These are phyloP conservation scores for Galagoides demidoff DNA, from an alignment of 2,797 vertebrate genomes.

Conservation along the genomic window DNA sequence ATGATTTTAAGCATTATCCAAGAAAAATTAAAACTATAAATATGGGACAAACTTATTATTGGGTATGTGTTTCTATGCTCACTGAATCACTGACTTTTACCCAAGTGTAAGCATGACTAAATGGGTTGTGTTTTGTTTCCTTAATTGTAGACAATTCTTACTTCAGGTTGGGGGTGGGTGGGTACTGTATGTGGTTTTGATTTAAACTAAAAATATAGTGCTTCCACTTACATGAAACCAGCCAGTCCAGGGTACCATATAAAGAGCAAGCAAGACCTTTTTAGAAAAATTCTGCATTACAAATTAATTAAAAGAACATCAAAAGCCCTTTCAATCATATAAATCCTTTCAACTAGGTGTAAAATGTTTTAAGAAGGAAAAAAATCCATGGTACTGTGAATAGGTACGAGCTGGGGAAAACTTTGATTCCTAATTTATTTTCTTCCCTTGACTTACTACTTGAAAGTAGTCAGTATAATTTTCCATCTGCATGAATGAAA, in stretches of 20 bases:
- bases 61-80: slow-evolving; percentile 31
- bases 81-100: slow-evolving; percentile 51
- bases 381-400: not conserved
- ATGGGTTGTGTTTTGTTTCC: slow-evolving; percentile 31
- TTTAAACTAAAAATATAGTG: slow-evolving; percentile 47
- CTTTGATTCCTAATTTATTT: slow-evolving; percentile 43
- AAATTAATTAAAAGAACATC: slow-evolving; percentile 48
- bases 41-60: not conserved
- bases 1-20: slow-evolving; percentile 1
- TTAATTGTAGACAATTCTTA: slow-evolving; percentile 46
- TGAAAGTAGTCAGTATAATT: slow-evolving; percentile 33
- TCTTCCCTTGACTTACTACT: slow-evolving; percentile 14
- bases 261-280: slow-evolving; percentile 9
- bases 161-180: not conserved
- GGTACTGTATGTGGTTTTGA: not conserved
- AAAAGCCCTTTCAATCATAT: not conserved
- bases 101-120: not conserved
- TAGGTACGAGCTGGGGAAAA: not conserved
- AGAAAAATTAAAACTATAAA: slow-evolving; percentile 45
- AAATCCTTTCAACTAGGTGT: slow-evolving; percentile 43
- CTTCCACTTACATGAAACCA: slow-evolving; percentile 27
- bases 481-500: slow-evolving; percentile 53
- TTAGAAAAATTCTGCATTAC: slow-evolving; percentile 18
- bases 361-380: not conserved
- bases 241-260: not conserved